Evolutionary conservation across 2,113 vertebrate genomes (phyloP).

Genomic region (Cyanoliseus patagonus): DNA sequence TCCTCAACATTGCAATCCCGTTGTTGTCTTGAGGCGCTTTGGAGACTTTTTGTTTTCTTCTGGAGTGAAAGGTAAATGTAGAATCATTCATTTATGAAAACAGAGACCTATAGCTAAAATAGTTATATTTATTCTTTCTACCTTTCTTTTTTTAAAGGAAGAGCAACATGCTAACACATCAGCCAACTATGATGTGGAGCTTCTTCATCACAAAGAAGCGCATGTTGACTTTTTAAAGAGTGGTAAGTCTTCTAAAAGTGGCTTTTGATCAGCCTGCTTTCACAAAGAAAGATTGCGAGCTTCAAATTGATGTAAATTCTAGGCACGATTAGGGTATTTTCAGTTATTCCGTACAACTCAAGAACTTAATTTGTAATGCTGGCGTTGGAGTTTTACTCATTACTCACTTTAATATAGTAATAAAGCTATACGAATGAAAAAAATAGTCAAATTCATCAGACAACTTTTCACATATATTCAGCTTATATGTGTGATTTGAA

Average conservation of each 20-base stretch:
- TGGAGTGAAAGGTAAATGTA: conserved; percentile 26
- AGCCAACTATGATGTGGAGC: conserved; percentile 97
- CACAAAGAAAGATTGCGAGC: not conserved
- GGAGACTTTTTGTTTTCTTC: conserved; percentile 4
- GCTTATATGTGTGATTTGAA: not conserved
- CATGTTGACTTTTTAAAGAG: conserved; percentile 95
- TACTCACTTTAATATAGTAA: not conserved
- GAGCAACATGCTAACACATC: conserved; percentile 99
- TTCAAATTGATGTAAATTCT: not conserved
- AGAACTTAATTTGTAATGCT: not conserved
- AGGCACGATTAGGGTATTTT: not conserved
- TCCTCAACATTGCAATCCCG: not conserved
- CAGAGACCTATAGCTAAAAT: not conserved
- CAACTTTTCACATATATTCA: not conserved
- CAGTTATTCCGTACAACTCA: not conserved
- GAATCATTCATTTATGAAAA: not conserved
- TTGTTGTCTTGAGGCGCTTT: conserved; percentile 37
- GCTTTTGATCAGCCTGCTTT: not conserved
- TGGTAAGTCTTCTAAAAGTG: conserved; percentile 72
- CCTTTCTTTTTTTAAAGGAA: conserved; percentile 82
- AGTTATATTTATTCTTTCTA: not conserved
- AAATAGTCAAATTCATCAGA: not conserved
- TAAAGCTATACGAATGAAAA: not conserved
- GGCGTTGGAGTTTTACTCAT: not conserved
- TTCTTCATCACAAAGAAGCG: conserved; percentile 96